Percentiles rank a stretch among this genome's conserved stretches.
These are phyloP conservation scores for Latrodectus hesperus DNA, from an alignment of 2,888 invertebrate genomes.

Conservation along the genomic window DNA sequence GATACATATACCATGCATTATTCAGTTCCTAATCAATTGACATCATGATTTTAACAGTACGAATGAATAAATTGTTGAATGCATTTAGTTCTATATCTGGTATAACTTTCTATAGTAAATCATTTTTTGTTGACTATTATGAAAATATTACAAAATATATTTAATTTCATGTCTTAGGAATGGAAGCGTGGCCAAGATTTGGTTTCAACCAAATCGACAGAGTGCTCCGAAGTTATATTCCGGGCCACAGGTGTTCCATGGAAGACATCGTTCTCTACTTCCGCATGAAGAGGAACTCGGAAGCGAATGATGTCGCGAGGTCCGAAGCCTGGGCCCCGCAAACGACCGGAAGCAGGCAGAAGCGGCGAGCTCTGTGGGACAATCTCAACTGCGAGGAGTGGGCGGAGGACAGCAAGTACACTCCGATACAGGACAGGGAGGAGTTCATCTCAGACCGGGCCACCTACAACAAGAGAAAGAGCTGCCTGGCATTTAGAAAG, in stretches of 20 bases:
- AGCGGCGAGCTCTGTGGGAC: constrained; percentile 49
- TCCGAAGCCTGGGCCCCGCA: constrained; percentile 28
- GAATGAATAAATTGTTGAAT: no score
- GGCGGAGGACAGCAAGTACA: constrained; percentile 48
- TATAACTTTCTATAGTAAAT: no score
- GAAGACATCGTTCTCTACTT: constrained; percentile 51
- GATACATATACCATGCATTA: no score
- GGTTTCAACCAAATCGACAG: constrained; percentile 66
- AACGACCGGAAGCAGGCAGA: constrained; percentile 29
- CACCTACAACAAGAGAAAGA: constrained; percentile 50
- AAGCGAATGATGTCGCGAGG: constrained; percentile 31
- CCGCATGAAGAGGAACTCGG: constrained; percentile 30
- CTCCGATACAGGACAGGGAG: constrained; percentile 48
- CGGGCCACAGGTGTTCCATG: neutral
- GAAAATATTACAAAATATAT: no score
- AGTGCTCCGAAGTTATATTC: constrained; percentile 31
- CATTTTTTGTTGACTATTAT: no score
- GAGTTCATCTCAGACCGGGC: constrained; percentile 46
- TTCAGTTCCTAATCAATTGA: no score
- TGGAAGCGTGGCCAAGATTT: constrained; percentile 59
- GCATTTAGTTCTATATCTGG: no score
- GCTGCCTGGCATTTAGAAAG: constrained; percentile 47
- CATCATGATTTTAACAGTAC: no score
- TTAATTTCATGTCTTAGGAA: constrained; percentile 18
- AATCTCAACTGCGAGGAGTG: constrained; percentile 65